These are phyloP conservation scores for Microcebus murinus DNA, from an alignment of 2,113 vertebrate species.

Conservation along the genomic window DNA sequence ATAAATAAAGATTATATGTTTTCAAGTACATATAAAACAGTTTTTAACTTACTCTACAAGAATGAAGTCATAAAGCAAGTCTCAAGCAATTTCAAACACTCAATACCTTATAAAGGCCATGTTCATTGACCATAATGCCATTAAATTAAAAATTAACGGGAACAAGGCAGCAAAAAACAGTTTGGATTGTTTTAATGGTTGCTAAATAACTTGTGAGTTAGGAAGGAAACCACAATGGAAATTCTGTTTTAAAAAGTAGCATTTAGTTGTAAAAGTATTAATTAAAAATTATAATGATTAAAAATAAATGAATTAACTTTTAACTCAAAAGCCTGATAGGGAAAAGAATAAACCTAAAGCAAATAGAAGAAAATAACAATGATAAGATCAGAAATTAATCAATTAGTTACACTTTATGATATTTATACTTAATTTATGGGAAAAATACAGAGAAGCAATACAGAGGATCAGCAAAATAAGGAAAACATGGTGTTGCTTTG, in stretches of 20 bases:
- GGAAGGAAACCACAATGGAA: conserved; percentile 12
- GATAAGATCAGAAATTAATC: conserved; percentile 60
- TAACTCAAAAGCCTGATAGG: conserved; percentile 41
- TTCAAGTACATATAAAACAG: conserved; percentile 21
- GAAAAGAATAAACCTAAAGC: conserved; percentile 27
- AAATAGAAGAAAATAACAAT: conserved; percentile 47
- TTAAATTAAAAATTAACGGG: not conserved
- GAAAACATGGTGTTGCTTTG: not conserved
- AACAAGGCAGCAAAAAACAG: not conserved
- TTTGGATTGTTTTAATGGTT: conserved; percentile 14
- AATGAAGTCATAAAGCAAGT: not conserved
- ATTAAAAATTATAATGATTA: conserved; percentile 54
- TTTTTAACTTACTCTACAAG: not conserved
- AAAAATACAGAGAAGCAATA: conserved; percentile 15
- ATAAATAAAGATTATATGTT: conserved; percentile 30
- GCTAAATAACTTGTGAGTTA: not conserved
- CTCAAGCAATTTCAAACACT: not conserved
- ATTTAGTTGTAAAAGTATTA: conserved; percentile 32
- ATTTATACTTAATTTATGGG: conserved; percentile 48
- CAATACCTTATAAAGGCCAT: not conserved
- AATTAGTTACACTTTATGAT: not conserved
- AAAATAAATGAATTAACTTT: conserved; percentile 57
- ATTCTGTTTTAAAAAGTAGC: conserved; percentile 26
- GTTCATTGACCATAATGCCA: not conserved
- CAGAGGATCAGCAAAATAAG: not conserved